These are phyloP conservation scores for Balanococcus diminutus DNA, from an alignment of 2,888 invertebrate genomes.

Conservation along the genomic window DNA sequence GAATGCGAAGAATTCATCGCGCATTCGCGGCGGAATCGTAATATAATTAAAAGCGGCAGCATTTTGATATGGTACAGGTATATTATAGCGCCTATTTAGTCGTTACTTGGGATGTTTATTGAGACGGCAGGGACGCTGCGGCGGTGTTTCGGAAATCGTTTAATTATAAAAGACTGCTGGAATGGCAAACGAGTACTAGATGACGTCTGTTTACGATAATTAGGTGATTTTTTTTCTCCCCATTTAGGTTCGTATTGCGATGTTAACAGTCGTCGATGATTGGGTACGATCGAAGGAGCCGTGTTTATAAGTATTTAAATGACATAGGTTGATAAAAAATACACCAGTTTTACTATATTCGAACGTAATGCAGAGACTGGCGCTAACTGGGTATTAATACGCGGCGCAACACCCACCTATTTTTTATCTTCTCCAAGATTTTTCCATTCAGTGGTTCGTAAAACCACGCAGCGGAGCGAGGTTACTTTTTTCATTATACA, in stretches of 20 bases:
- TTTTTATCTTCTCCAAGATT: background rate
- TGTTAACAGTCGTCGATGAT: background rate
- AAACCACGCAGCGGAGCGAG: background rate
- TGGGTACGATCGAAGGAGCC: background rate
- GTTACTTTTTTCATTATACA: too few relatives aligned
- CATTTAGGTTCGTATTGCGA: background rate
- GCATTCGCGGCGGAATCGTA: background rate
- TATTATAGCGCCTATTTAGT: background rate
- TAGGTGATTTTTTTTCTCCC: background rate
- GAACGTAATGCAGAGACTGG: constrained; percentile 33
- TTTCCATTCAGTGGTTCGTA: constrained; percentile 7
- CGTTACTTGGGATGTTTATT: background rate
- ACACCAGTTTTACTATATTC: constrained; percentile 18
- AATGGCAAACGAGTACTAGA: background rate
- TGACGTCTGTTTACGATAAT: constrained; percentile 19
- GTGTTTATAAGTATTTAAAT: constrained; percentile 27
- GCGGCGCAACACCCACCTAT: constrained; percentile 38
- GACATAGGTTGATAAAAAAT: constrained; percentile 35
- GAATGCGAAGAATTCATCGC: background rate
- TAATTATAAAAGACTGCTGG: constrained; percentile 2
- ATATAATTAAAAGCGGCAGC: background rate
- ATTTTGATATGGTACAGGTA: background rate
- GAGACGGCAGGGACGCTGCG: background rate
- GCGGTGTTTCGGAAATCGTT: constrained; percentile 1
- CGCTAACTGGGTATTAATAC: constrained; percentile 41